Percentiles rank a stretch among this genome's conserved stretches.
These are phyloP conservation scores for Sarcophaga variegata DNA, from an alignment of 2,888 invertebrate genomes.

Conservation along the genomic window DNA sequence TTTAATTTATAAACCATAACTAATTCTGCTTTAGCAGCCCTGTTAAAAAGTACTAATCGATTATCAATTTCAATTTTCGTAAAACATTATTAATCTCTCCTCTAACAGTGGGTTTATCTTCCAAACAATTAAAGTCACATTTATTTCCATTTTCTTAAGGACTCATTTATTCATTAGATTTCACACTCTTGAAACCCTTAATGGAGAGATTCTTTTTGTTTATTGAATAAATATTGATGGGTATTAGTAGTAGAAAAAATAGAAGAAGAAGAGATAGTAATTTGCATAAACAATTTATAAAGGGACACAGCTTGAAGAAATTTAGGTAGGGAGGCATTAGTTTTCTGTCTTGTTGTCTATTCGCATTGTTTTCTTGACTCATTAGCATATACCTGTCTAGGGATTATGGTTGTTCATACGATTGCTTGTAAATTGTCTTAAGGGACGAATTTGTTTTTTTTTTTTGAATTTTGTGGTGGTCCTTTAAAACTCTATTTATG, in stretches of 20 bases:
- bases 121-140: constrained; percentile 44
- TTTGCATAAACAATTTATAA: constrained; percentile 50
- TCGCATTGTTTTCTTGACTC: constrained; percentile 14
- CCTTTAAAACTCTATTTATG: background rate
- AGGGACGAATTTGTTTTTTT: background rate
- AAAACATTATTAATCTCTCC: constrained; percentile 42
- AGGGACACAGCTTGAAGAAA: constrained; percentile 15
- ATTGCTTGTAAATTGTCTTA: background rate
- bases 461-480: background rate
- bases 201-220: background rate
- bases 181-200: background rate
- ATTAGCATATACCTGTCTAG: constrained; percentile 22
- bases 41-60: background rate
- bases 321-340: constrained; percentile 33
- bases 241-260: background rate
- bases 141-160: constrained; percentile 40
- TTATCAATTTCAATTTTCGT: background rate
- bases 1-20: background rate
- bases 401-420: background rate
- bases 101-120: background rate
- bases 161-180: constrained; percentile 17
- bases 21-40: constrained; percentile 26
- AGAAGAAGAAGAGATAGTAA: background rate
- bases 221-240: background rate
- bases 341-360: constrained; percentile 17